Evolutionary conservation across 2,797 vertebrate genomes (phyloP), one percentile per base, ranked within the genome.

Genomic region (Mormyrops attenuatus): DNA sequence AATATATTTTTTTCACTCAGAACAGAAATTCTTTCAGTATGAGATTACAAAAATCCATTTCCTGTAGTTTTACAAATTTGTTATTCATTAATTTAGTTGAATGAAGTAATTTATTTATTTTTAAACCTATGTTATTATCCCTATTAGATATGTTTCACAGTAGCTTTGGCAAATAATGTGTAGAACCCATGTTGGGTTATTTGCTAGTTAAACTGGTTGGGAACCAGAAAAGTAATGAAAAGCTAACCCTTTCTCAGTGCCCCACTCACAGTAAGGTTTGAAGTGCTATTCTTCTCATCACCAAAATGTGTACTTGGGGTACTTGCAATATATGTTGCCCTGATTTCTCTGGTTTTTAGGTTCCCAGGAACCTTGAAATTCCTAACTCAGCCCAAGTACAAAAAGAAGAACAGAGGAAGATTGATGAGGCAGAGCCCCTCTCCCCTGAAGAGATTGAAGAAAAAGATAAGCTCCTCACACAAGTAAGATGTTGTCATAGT

Each of bases 361-460:
- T 97, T 53, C 97, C 97, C 69, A 95, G 96, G 88, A 96, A 96
- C 93, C 95, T 96, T 90, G 97, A 97, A n/a, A 94, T 96, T 30
- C 96, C 96, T 52, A 97, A 97, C 92, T 94, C 97, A 92, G 95
- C 95, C 90, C 92, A 97, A 88, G 94, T 95, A 63, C 97, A 97
- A 92, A 97, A 96, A 91, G 97, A 97, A 84, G 97, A 97, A 7
- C 97, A 97, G 90, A 95, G 94, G 90, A 97, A 97, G 93, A 97
- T 97, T 90, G 97, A 97, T 92, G 96, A 96, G 69, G 97, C 97
- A 0, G 96, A 96, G 93, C 94, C 96, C 91, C 95, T 97, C 55
- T 95, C 95, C 60, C 22, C 94, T 26, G 96, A 97, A 88, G 97
- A 97, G 93, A 95, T 93, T 1, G 97, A 97, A 93, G 96, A 97